Base-by-base conservation (phyloP, 2,888 invertebrate species). In the Isotomurus palustris region DNA sequence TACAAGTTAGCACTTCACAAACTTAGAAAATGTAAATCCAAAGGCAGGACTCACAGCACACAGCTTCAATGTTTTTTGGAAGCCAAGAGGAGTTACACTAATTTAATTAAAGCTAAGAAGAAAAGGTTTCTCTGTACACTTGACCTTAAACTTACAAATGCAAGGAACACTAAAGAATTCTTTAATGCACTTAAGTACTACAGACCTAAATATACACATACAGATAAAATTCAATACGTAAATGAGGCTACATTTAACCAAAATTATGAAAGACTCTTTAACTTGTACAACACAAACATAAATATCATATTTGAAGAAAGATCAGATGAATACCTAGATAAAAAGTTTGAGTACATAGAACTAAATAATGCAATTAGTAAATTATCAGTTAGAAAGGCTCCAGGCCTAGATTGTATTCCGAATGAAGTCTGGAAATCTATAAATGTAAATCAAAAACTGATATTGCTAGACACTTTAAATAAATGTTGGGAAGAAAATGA, bases 381-480 rank as follows among this genome's bases (percentile, higher is more conserved):
- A 19, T 22, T 57, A 21, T 19, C 52, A 3, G 29, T n/a, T 17
- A n/a, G 21, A 21, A 57, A 57, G n/a, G 51, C 57, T 5, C 47
- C 57, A 8, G 57, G 57, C 2, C 36, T 28, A 22, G 57, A 57
- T 22, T 3, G 6, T n/a, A 35, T 57, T 25, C 32, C 36, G 1
- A 57, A 57, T 36, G 57, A 57, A 24, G 12, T 57, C 10, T 57
- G 51, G 52, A 57, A 57, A 28, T 4, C 2, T 1, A 14, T 52
- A 2, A 21, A 24, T 28, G 10, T 3, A 4, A 5, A 47, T n/a
- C 32, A 48, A 1, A 53, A 35, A 48, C 24, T 47, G 2, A 53
- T 29, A 2, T 19, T 56, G 2, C 24, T 52, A 22, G 40, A 52
- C 19, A 21, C 38, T 27, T 28, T 57, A 1, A 57, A 57, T 52